Evolutionary conservation across 2,113 vertebrate genomes (phyloP).

Genomic region (Falco punctatus): DNA sequence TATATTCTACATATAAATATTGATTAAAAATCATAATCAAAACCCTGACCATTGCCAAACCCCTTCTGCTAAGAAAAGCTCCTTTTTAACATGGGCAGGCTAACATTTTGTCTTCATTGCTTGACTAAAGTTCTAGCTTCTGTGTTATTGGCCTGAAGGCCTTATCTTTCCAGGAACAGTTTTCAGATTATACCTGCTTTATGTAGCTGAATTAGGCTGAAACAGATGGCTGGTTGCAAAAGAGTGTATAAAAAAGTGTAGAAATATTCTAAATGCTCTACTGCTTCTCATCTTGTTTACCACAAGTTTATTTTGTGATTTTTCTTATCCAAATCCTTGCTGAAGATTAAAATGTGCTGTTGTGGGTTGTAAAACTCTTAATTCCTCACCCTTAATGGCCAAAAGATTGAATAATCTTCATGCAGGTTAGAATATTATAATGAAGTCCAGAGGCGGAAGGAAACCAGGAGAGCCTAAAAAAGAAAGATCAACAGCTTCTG

Average conservation of each 20-base stretch:
- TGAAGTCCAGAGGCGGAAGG: neutral
- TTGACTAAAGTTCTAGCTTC: neutral
- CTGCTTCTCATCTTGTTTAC: neutral
- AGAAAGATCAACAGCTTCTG: constrained; percentile 25
- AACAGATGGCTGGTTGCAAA: constrained; percentile 23
- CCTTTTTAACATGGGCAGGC: neutral
- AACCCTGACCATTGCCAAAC: neutral
- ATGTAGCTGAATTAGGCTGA: neutral
- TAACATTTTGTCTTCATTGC: neutral
- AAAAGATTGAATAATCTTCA: constrained; percentile 27
- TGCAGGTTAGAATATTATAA: constrained; percentile 16
- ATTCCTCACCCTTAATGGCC: constrained; percentile 17
- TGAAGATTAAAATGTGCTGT: neutral
- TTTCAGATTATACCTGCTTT: neutral
- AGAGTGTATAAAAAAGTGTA: neutral
- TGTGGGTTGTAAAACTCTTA: constrained; percentile 44
- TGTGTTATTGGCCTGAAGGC: neutral
- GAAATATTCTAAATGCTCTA: constrained; percentile 4
- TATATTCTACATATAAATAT: neutral
- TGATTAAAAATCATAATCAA: neutral
- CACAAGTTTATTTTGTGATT: neutral
- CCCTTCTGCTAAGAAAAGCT: neutral
- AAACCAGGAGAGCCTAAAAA: constrained; percentile 13
- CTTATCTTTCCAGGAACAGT: constrained; percentile 36
- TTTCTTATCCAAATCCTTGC: neutral